phyloP scores from a whole-genome alignment of 2,797 vertebrate species.

The Myotis findleyi region DNA sequence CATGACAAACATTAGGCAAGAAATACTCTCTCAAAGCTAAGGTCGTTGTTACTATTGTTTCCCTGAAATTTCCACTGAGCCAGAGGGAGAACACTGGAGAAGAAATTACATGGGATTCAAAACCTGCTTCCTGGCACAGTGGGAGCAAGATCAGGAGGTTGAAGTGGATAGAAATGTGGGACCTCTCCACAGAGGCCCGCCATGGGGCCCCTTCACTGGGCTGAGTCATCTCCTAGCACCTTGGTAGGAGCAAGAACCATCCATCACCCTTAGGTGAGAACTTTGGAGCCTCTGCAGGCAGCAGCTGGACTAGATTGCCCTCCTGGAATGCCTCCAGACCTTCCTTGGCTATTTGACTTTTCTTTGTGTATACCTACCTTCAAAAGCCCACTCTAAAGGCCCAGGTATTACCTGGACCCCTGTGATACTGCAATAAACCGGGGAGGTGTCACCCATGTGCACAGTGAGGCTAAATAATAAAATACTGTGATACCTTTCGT shows the following conservation, averaged over 20 bases:
- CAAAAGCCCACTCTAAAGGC: neutral
- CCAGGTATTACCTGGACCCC: neutral
- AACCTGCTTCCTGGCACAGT: neutral
- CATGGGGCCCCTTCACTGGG: accelerated
- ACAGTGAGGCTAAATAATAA: neutral
- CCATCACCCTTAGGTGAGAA: neutral
- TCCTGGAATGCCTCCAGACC: neutral
- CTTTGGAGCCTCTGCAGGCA: neutral
- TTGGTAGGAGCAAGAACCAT: neutral
- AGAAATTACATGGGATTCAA: neutral
- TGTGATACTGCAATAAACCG: neutral
- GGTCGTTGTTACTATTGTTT: neutral
- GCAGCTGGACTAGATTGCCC: neutral
- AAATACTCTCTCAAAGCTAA: neutral
- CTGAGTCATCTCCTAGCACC: neutral
- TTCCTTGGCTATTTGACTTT: neutral
- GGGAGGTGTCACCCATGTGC: neutral
- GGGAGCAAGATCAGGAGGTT: neutral
- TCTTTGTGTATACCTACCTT: neutral
- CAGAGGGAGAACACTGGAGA: neutral
- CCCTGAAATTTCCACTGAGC: neutral
- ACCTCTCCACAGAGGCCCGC: neutral
- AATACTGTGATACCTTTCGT: neutral
- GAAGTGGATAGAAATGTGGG: neutral
- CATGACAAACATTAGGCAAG: neutral